Evolutionary conservation across 2,797 vertebrate genomes (phyloP).

Genomic region (Sarcophilus harrisii): DNA sequence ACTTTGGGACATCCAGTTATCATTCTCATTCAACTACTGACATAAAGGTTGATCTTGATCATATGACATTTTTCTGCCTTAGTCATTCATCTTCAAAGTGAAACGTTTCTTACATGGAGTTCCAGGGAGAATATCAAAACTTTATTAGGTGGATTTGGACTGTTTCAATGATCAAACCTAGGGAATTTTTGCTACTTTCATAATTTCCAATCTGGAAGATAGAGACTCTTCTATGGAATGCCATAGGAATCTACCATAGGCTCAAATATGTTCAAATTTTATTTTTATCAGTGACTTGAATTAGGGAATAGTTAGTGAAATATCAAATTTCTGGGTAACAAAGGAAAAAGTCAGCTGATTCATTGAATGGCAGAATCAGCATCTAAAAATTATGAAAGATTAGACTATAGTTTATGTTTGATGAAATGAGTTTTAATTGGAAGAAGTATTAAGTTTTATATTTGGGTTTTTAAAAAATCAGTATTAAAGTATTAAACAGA

Average conservation of each 20-base stretch:
- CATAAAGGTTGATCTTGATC: background rate
- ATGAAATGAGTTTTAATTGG: background rate
- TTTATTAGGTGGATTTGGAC: background rate
- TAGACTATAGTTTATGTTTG: background rate
- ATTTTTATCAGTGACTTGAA: background rate
- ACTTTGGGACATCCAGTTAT: background rate
- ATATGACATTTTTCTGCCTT: background rate
- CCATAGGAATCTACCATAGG: background rate
- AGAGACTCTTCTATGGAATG: background rate
- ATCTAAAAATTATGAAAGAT: background rate
- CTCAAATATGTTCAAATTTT: background rate
- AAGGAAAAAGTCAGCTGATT: background rate
- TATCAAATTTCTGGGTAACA: background rate
- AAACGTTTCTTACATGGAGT: background rate
- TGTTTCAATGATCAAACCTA: background rate
- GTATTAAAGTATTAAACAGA: no score
- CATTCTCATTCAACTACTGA: background rate
- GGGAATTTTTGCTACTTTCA: background rate
- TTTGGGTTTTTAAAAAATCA: no score
- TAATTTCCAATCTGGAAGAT: background rate
- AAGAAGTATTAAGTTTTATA: background rate
- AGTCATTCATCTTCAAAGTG: background rate
- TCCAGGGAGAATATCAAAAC: background rate
- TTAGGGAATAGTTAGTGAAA: background rate
- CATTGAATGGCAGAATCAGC: background rate